A percentile compares a stretch with the other conserved stretches of the same genome.
Conservation (phyloP, 2,113 vertebrate genomes). For the Tympanuchus pallidicinctus region DNA sequence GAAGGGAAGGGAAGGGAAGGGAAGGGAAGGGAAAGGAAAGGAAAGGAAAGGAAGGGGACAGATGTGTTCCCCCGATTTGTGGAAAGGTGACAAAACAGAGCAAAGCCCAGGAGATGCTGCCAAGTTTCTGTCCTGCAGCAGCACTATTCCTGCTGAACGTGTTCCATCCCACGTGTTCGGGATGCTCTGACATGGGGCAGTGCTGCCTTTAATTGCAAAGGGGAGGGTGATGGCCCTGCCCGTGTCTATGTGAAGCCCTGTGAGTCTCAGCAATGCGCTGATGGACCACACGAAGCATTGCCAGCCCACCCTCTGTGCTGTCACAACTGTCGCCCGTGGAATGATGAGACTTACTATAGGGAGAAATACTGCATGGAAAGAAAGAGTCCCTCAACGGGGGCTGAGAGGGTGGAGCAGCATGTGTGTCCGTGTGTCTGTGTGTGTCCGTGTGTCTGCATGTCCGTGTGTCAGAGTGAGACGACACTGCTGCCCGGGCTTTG, state of each 20-base stretch:
- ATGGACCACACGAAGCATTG: background rate
- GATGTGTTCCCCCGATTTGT: accelerated
- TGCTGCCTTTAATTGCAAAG: accelerated
- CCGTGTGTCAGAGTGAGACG: background rate
- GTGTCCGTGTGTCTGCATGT: background rate
- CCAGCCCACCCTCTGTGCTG: background rate
- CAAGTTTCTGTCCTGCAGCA: background rate
- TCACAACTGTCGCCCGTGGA: background rate
- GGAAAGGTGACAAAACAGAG: background rate
- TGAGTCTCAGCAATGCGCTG: accelerated
- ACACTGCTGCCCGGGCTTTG: too few species aligned
- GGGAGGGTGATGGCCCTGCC: accelerated
- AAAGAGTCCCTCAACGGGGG: accelerated
- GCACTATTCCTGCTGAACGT: background rate
- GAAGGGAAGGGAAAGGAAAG: too few species aligned
- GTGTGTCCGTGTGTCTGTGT: too few species aligned
- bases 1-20: too few species aligned
- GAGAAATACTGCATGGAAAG: background rate
- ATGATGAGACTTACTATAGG: accelerated
- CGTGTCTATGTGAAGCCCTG: background rate
- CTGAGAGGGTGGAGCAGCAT: background rate
- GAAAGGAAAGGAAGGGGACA: too few species aligned
- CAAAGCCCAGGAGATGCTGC: background rate
- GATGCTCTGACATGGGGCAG: background rate
- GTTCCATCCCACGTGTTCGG: background rate